These are phyloP conservation scores for Xenentodon cancila DNA, from an alignment of 2,797 vertebrate species.

Conservation along the genomic window DNA sequence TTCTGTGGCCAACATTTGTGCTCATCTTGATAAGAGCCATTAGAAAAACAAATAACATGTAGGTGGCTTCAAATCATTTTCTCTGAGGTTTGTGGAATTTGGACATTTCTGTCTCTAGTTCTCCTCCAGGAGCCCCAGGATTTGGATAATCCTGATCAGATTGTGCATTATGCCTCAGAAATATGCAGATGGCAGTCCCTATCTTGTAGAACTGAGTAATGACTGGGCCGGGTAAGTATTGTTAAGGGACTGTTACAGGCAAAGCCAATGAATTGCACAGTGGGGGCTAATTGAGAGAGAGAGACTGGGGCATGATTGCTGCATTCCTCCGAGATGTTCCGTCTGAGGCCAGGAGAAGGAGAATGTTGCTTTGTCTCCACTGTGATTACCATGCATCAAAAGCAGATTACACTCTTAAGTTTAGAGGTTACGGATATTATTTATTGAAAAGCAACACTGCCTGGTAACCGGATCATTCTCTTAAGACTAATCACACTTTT, in stretches of 20 bases:
- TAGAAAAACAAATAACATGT: slow-evolving; percentile 42
- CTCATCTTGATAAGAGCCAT: slow-evolving; percentile 56
- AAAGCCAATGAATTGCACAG: slow-evolving; percentile 81
- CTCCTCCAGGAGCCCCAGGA: slow-evolving; percentile 27
- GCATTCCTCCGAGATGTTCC: slow-evolving; percentile 74
- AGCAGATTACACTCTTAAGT: slow-evolving; percentile 61
- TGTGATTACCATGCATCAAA: slow-evolving; percentile 67
- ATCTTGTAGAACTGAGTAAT: slow-evolving; percentile 69
- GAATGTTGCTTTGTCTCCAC: slow-evolving; percentile 61
- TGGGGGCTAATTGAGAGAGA: slow-evolving; percentile 80
- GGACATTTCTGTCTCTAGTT: slow-evolving; percentile 16
- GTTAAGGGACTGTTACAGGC: slow-evolving; percentile 76
- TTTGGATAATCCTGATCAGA: slow-evolving; percentile 41
- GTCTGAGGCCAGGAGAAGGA: slow-evolving; percentile 66
- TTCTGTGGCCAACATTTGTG: slow-evolving; percentile 48
- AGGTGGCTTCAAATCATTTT: slow-evolving; percentile 40
- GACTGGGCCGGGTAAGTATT: slow-evolving; percentile 74
- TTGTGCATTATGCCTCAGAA: slow-evolving; percentile 42
- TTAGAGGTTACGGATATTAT: slow-evolving; percentile 63
- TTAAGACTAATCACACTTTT: slow-evolving; percentile 65
- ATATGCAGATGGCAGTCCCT: slow-evolving; percentile 62
- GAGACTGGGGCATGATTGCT: slow-evolving; percentile 73
- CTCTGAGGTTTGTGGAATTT: slow-evolving; percentile 36
- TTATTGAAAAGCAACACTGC: slow-evolving; percentile 63
- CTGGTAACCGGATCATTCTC: slow-evolving; percentile 55